phyloP scores from a whole-genome alignment of 2,888 invertebrate genomes.

The Tryphoninae sp. region DNA sequence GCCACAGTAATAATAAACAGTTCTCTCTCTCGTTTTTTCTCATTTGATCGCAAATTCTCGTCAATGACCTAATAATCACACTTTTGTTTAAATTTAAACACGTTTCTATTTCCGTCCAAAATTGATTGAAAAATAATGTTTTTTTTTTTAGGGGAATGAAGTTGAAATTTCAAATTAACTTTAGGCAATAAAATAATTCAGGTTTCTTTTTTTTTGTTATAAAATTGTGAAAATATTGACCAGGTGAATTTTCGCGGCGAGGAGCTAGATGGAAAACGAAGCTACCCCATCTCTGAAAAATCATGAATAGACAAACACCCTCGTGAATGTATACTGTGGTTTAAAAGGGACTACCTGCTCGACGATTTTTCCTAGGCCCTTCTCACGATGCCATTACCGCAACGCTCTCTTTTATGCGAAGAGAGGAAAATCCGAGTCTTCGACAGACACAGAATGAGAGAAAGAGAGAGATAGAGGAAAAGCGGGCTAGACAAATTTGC shows the following conservation, averaged over 20 bases:
- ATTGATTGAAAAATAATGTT: too few species aligned
- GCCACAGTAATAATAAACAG: conserved; percentile 42
- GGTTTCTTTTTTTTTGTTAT: not conserved
- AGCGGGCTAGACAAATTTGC: conserved; percentile 64
- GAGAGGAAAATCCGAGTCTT: not conserved
- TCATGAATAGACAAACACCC: conserved; percentile 28
- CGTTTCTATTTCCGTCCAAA: too few species aligned
- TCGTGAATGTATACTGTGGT: not conserved
- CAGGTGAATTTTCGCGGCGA: not conserved
- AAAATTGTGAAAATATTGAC: not conserved
- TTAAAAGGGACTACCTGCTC: conserved; percentile 50
- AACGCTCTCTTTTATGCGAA: conserved; percentile 19
- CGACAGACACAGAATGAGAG: conserved; percentile 18
- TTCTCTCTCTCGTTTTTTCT: conserved; percentile 10
- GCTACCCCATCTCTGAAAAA: not conserved
- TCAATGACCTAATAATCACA: too few species aligned
- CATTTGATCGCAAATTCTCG: not conserved
- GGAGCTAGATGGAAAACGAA: not conserved
- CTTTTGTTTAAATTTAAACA: too few species aligned
- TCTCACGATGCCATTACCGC: conserved; percentile 60
- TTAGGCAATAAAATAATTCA: not conserved
- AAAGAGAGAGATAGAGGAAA: conserved; percentile 24
- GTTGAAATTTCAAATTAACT: not conserved
- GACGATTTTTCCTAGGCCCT: conserved; percentile 50
- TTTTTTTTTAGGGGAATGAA: not conserved